Evolutionary conservation across 2,888 invertebrate species (phyloP), one percentile per base, ranked within the genome.

Genomic region (Ectobius pallidus): DNA sequence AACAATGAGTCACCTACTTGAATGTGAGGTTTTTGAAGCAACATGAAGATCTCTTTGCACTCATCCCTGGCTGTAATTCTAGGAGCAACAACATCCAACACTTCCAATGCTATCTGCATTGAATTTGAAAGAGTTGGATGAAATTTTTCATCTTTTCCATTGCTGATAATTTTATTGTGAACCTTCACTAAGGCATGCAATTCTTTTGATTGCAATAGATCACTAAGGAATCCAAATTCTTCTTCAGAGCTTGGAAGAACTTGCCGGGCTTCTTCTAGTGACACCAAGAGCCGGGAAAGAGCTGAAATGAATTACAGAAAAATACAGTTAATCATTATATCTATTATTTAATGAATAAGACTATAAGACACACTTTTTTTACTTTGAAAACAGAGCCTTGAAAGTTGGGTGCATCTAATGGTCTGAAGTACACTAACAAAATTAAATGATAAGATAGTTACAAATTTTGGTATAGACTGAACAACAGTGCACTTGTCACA

Each of bases 121-220:
- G 94, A 91, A 82, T 94, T 94, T 18, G 95, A 95, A 7, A 95
- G 85, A 65, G 94, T 86, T 0, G 95, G 95, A 79, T 91, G 93
- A 80, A 94, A 90, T 78, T 92, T 91, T 79, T 94, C 94, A 86
- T 94, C 93, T 80, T 92, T 91, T 70, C 92, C 91, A 84, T 92
- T 92, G 78, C 90, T 92, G 73, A 92, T 88, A 78, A 95, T 94
- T 84, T 93, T 94, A 81, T 95, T 95, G 82, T 96, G 95, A 74
- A 95, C 95, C 84, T 94, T 93, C 32, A 96, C 94, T 78, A 96
- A 86, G 39, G 96, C 95, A 84, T 95, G 93, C 1, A 96, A 87
- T 81, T 95, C 94, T 82, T 92, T 93, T 6, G 94, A 95, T 82
- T 93, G 93, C 65, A 96, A 85, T 67, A 96, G 85, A 77, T 92